Conservation (phyloP, 2,113 vertebrate species). For the Aepyceros melampus region DNA sequence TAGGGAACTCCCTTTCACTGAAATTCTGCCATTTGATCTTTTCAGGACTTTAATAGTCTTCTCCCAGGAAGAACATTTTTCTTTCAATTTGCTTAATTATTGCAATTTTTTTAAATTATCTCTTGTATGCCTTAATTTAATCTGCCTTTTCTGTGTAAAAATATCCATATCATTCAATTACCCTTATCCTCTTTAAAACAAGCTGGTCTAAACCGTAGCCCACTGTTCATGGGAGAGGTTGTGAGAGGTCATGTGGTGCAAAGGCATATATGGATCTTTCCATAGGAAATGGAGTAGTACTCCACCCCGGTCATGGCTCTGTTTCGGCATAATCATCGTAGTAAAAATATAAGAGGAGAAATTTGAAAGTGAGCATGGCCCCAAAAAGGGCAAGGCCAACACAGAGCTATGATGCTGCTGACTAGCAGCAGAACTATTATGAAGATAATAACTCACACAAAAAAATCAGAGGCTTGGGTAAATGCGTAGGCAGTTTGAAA, state of each 20-base stretch:
- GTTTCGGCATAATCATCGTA: background rate
- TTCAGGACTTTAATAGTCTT: background rate
- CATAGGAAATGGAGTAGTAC: background rate
- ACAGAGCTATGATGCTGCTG: background rate
- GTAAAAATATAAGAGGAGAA: background rate
- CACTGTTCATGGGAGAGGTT: background rate
- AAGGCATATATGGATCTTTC: background rate
- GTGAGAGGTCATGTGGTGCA: background rate
- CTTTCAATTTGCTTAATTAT: background rate
- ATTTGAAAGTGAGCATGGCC: background rate
- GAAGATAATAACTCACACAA: background rate
- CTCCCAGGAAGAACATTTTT: background rate
- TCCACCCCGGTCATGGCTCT: background rate
- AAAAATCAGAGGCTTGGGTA: background rate
- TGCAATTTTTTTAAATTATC: background rate
- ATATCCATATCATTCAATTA: background rate
- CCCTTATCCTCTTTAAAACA: background rate
- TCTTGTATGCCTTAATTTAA: background rate
- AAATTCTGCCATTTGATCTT: background rate
- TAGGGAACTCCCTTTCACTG: background rate
- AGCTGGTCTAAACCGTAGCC: fast-evolving
- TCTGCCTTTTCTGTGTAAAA: background rate
- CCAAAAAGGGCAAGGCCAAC: background rate
- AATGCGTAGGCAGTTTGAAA: background rate
- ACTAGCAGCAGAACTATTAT: background rate